These are phyloP conservation scores for Gephyroberyx darwinii DNA, from an alignment of 2,797 vertebrate species.

Conservation along the genomic window DNA sequence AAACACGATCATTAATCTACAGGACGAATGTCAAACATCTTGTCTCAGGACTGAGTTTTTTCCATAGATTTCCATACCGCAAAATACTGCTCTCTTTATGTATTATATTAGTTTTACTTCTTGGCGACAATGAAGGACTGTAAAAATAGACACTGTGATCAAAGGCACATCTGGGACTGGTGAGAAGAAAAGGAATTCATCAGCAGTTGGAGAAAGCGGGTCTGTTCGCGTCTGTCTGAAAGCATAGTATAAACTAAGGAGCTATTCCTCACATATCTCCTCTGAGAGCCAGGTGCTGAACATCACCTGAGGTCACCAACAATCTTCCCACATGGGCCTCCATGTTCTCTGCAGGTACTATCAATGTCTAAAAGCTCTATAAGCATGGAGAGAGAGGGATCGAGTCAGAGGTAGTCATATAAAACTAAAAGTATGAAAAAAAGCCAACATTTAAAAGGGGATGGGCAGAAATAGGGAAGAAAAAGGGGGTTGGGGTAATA, in stretches of 20 bases:
- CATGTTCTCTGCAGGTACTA: slow-evolving; percentile 63
- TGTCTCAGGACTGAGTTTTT: slow-evolving; percentile 13
- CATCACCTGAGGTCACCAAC: slow-evolving; percentile 74
- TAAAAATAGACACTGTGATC: slow-evolving; percentile 80
- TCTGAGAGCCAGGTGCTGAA: slow-evolving; percentile 73
- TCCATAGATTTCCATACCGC: slow-evolving; percentile 47
- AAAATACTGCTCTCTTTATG: slow-evolving; percentile 52
- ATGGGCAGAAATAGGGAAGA: slow-evolving; percentile 12
- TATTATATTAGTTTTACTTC: slow-evolving; percentile 68
- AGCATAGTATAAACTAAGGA: slow-evolving; percentile 50
- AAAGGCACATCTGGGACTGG: slow-evolving; percentile 78
- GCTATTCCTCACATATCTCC: slow-evolving; percentile 39
- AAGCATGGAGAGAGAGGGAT: slow-evolving; percentile 43
- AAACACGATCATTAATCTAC: slow-evolving; percentile 63
- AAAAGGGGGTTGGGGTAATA: slow-evolving; percentile 18
- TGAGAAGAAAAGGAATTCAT: slow-evolving; percentile 74
- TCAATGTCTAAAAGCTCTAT: slow-evolving; percentile 76
- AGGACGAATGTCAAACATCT: slow-evolving; percentile 53
- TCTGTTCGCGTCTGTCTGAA: slow-evolving; percentile 65
- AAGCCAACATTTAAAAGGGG: slow-evolving; percentile 33
- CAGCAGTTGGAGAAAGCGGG: slow-evolving; percentile 64
- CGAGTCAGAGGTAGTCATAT: slow-evolving; percentile 38
- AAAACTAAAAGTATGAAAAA: slow-evolving; percentile 59
- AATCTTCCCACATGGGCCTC: slow-evolving; percentile 53
- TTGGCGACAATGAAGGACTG: slow-evolving; percentile 72